These are phyloP conservation scores for Oeneis ivallda DNA, from an alignment of 2,888 invertebrate species.

Conservation along the genomic window DNA sequence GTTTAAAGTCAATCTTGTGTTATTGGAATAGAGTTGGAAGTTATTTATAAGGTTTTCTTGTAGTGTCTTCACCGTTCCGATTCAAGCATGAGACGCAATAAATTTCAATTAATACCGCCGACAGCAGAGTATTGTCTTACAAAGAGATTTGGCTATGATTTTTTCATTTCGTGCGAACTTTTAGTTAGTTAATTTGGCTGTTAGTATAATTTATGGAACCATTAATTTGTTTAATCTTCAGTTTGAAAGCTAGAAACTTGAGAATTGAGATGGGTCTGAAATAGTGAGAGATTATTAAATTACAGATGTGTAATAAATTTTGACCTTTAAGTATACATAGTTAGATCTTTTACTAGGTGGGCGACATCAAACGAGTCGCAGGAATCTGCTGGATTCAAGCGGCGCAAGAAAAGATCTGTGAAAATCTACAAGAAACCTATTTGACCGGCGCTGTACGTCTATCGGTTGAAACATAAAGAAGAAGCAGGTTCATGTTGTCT, in stretches of 20 bases:
- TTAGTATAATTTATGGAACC: conserved; percentile 20
- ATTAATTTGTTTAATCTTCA: conserved; percentile 14
- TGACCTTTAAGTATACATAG: not conserved
- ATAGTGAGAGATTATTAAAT: not conserved
- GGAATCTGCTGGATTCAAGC: no score
- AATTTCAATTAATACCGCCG: conserved; percentile 78
- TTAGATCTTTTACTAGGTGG: no score
- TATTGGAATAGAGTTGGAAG: conserved; percentile 45
- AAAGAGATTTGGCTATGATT: conserved; percentile 66
- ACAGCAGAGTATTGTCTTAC: conserved; percentile 68
- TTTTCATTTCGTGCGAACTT: conserved; percentile 45
- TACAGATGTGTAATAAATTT: not conserved
- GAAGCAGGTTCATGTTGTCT: no score
- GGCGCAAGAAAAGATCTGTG: no score
- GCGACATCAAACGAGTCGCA: no score
- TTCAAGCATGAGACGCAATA: conserved; percentile 68
- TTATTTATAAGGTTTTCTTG: conserved; percentile 42
- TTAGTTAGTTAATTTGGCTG: conserved; percentile 36
- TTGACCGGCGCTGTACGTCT: no score
- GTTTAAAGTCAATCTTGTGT: conserved; percentile 45
- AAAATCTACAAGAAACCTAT: no score
- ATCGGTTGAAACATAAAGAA: no score
- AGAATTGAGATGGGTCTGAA: not conserved
- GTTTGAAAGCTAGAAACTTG: not conserved
- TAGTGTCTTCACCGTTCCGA: conserved; percentile 61